Base-by-base conservation (phyloP, 1,140 invertebrate species). In the Macrostomum lignano region DNA sequence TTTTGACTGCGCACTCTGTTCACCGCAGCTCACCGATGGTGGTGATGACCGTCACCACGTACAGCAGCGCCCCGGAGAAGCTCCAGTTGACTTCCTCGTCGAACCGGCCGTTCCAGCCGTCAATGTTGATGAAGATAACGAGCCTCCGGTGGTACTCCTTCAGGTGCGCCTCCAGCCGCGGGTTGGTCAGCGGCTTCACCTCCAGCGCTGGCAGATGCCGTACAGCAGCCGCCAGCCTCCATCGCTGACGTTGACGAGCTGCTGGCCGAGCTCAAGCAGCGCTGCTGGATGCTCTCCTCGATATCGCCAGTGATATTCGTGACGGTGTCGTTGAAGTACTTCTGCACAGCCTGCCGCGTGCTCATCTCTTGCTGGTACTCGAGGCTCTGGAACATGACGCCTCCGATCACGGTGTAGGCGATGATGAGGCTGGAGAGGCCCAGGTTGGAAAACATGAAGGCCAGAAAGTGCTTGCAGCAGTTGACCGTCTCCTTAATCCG, bases 381-480 rank as follows among this genome's bases (percentile, higher is more conserved):
- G 20, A 81, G 72, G 7, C 71, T 69, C 15, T 78, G 60, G 47
- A 86, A 86, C 42, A 82, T 72, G 44, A 84, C 72, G 26, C 77
- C 78, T n/a, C 78, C 78, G 33, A 72, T 68, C 28, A 81, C 70
- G 4, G 72, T 76, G 49, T 84, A 84, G 10, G 73, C 73, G 32
- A 86, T 70, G 26, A 88, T 73, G 9, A 84, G 61, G 31, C 71
- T 69, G 39, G 78, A 74, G 39, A 86, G 73, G 25, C 77, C 78
- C 7, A 86, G 70, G 58, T 82, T 79, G 51, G 74, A 79, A 58
- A 82, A 84, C 55, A 84, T 66, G 58, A 84, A 84, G 5, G 77
- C 75, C 21, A 76, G 67, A 44, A 82, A 71, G 32, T 69, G 62
- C 11, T 77, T 66, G 41, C 70, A 65, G 51, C 67, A 40, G 2